phyloP scores from a whole-genome alignment of 2,888 invertebrate species.

The Folsomia candida region DNA sequence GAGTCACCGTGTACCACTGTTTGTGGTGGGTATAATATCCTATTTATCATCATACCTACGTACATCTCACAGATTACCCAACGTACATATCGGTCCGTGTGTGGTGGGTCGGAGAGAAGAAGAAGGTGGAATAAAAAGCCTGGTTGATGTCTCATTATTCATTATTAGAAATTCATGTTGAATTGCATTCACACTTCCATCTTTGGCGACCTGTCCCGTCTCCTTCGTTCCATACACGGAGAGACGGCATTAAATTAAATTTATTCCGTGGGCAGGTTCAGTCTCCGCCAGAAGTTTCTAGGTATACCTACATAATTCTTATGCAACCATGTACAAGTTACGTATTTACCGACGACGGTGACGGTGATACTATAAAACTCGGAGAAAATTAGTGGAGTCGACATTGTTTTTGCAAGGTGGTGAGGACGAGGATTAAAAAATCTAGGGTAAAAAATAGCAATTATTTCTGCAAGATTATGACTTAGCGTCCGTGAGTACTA shows the following conservation, averaged over 20 bases:
- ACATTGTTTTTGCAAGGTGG: neutral
- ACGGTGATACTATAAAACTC: neutral
- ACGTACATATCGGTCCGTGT: too few species aligned
- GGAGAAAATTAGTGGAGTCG: neutral
- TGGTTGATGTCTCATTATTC: neutral
- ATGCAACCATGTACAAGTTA: too few species aligned
- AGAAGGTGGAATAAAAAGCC: neutral
- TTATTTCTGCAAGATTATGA: too few species aligned
- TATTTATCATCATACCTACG: too few species aligned
- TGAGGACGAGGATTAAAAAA: neutral
- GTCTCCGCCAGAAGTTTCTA: too few species aligned
- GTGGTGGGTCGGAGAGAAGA: neutral
- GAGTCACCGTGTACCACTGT: too few species aligned
- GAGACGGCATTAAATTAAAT: neutral
- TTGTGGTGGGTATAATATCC: too few species aligned
- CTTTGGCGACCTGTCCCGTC: constrained; percentile 5
- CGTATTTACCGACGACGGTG: too few species aligned
- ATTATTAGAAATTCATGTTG: constrained; percentile 14
- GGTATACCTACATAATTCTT: too few species aligned
- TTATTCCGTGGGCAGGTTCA: too few species aligned
- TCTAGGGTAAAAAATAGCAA: neutral
- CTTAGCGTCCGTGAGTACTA: too few species aligned
- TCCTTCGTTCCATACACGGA: constrained; percentile 2
- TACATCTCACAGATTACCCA: too few species aligned
- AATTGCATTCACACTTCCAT: constrained; percentile 16